A percentile compares a stretch with the other conserved stretches of the same genome.
Conservation (phyloP, 2,888 invertebrate species). For the Dorcus parallelipipedus region DNA sequence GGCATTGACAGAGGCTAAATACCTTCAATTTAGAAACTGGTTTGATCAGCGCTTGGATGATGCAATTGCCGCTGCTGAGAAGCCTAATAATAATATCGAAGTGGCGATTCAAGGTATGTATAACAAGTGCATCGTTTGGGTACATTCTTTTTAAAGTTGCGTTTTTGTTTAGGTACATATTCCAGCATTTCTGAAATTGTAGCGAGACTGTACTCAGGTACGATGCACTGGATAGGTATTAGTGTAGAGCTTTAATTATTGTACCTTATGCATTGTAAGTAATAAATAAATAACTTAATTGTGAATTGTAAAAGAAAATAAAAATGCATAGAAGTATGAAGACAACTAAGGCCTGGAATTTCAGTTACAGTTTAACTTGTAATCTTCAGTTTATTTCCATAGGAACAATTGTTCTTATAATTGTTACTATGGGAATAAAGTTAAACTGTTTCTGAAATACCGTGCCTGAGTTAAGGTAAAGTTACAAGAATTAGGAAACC, state of each 20-base stretch:
- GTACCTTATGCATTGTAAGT: not conserved
- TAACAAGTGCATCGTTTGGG: conserved; percentile 34
- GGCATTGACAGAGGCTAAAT: conserved; percentile 67
- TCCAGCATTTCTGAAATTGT: conserved; percentile 46
- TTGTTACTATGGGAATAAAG: too few relatives aligned
- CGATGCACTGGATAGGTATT: conserved; percentile 29
- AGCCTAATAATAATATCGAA: conserved; percentile 26
- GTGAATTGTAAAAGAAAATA: too few relatives aligned
- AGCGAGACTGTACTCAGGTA: conserved; percentile 55
- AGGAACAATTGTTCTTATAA: too few relatives aligned
- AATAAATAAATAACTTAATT: too few relatives aligned
- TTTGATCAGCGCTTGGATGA: conserved; percentile 79
- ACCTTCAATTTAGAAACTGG: conserved; percentile 72
- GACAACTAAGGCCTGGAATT: too few relatives aligned
- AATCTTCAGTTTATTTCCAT: too few relatives aligned
- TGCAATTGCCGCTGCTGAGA: conserved; percentile 77
- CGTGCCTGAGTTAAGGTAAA: too few relatives aligned
- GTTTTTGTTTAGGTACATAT: conserved; percentile 47
- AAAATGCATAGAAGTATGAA: too few relatives aligned
- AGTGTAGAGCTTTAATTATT: not conserved
- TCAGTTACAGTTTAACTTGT: too few relatives aligned
- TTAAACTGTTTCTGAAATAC: too few relatives aligned
- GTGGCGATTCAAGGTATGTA: conserved; percentile 39
- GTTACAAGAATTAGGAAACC: too few relatives aligned
- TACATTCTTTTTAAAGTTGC: conserved; percentile 39